Conservation (phyloP, 2,888 invertebrate genomes). For the Cosmopolites sordidus region DNA sequence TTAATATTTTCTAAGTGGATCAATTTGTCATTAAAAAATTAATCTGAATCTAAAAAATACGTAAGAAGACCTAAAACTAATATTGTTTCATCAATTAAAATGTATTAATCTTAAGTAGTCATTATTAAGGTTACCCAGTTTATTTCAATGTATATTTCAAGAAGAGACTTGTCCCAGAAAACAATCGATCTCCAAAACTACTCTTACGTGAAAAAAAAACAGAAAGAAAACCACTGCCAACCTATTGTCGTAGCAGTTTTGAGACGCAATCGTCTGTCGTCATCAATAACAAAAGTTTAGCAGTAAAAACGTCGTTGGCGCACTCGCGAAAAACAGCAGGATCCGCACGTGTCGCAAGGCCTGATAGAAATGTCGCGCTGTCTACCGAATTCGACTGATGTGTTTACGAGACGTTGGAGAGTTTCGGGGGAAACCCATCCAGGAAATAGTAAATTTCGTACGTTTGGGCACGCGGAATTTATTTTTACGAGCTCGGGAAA, state of each 20-base stretch:
- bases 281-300: slow-evolving; percentile 25
- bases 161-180: no score
- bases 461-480: slow-evolving; percentile 14
- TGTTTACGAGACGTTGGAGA: slow-evolving; percentile 25
- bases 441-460: slow-evolving; percentile 20
- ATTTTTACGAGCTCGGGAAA: slow-evolving; percentile 10
- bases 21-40: no score
- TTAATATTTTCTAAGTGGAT: no score
- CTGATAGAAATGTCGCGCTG: slow-evolving; percentile 26
- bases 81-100: no score
- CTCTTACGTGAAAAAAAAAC: slow-evolving; percentile 8
- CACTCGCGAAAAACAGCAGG: slow-evolving; percentile 25
- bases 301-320: slow-evolving; percentile 25
- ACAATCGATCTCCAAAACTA: no score
- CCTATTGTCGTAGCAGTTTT: slow-evolving; percentile 12
- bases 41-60: no score
- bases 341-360: slow-evolving; percentile 26
- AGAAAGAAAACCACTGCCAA: slow-evolving; percentile 8
- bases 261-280: slow-evolving; percentile 24
- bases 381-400: slow-evolving; percentile 25
- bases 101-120: no score
- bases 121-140: no score
- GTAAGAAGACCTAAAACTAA: no score
- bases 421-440: slow-evolving; percentile 14
- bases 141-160: no score